Evolutionary conservation across 2,797 vertebrate species (phyloP), one percentile per base, ranked within the genome.

Genomic region (Argyrosomus regius): DNA sequence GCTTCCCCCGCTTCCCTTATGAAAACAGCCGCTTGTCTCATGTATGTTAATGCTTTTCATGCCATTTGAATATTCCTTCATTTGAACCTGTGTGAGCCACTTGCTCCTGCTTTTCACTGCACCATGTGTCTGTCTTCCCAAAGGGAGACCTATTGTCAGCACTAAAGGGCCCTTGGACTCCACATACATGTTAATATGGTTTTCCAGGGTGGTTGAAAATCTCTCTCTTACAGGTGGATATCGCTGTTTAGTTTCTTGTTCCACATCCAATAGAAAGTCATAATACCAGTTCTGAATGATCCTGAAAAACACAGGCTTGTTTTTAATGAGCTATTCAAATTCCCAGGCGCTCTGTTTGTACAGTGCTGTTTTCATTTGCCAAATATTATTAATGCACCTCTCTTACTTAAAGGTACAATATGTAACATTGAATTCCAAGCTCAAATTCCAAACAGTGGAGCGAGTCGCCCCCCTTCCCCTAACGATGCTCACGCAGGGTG

Each of bases 1-100:
- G 75, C 45, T 41, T 62, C 67, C 45, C 31, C 50, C 22, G 8
- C 69, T 31, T 65, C 43, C 35, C 54, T 46, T 54, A 4, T 69
- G 58, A 76, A 75, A 60, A 75, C 71, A 13, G 56, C 13, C 12
- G 22, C 67, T 65, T 60, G 77, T 52, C 72, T 75, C 31, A 18
- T 53, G 39, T 65, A 64, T 82, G 64, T 46, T 43, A 71, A 72
- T 71, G 59, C 18, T 80, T 78, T 82, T 77, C 24, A 2, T 82
- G 46, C 48, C 48, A 64, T 77, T 78, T 75, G 43, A 70, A 75
- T 61, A 43, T 72, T 24, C 28, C 26, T 61, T 74, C 8, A 54
- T 71, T 85, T 72, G 70, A 49, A 48, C 50, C 39, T 43, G 22
- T 26, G 26, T 31, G 41, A 81, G 58, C 48, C 31, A 4, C 60